These are phyloP conservation scores for Drosophila emarginata DNA, from an alignment of 2,888 invertebrate species.

Conservation along the genomic window DNA sequence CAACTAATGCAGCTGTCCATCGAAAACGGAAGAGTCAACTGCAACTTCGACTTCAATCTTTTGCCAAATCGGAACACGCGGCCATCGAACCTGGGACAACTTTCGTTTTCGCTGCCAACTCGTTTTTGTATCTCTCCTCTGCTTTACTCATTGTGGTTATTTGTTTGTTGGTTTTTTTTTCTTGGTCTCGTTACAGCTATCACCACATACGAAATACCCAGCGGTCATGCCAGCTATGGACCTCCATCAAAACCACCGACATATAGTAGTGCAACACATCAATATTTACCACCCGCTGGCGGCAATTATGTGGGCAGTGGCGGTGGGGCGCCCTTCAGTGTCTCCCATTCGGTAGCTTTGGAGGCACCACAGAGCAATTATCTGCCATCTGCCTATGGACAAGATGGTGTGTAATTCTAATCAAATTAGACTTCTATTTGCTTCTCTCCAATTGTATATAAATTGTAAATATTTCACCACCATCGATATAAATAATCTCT, in stretches of 20 bases:
- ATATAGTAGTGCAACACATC: conserved; percentile 79
- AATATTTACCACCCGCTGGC: conserved; percentile 80
- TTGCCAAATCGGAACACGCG: conserved; percentile 46
- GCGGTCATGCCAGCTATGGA: conserved; percentile 80
- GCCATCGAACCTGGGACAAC: conserved; percentile 64
- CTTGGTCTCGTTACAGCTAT: conserved; percentile 70
- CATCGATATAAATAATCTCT: background rate
- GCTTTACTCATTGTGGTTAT: conserved; percentile 25
- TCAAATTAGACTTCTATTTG: background rate
- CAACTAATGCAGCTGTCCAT: conserved; percentile 25
- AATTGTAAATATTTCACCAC: conserved; percentile 30
- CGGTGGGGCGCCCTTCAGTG: conserved; percentile 78
- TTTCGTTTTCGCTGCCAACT: conserved; percentile 65
- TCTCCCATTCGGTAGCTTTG: conserved; percentile 80
- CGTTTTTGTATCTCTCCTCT: conserved; percentile 44
- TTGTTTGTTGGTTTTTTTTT: background rate
- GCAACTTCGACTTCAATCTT: conserved; percentile 22
- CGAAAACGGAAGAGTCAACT: conserved; percentile 49
- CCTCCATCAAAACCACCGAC: conserved; percentile 81
- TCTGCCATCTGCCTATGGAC: conserved; percentile 79
- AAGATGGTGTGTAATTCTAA: conserved; percentile 79
- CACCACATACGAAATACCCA: conserved; percentile 81
- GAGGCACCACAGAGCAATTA: conserved; percentile 81
- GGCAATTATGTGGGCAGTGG: conserved; percentile 60
- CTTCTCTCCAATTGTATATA: conserved; percentile 11